Base-by-base conservation (phyloP, 2,113 vertebrate species). In the Hoplias malabaricus region DNA sequence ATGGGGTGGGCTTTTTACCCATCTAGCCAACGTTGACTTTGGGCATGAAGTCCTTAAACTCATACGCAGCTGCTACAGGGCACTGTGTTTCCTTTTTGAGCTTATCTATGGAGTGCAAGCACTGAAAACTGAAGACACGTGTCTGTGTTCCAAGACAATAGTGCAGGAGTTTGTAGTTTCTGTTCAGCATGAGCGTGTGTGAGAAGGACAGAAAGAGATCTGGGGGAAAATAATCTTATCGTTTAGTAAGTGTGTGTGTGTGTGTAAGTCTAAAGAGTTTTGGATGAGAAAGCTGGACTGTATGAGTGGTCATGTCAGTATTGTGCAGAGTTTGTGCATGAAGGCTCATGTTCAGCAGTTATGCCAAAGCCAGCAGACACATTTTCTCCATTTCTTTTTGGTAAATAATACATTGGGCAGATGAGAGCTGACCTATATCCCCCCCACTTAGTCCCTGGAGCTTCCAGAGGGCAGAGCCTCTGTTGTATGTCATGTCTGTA, bases 381-480 rank as follows among this genome's bases (percentile, higher is more conserved):
- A 38, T 53, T 72, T 79, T 71, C 36, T 65, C 61, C 69, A 23
- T 38, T 79, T 71, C 29, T 79, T 14, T 42, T 78, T 54, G 19
- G 48, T 73, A 79, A 79, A 73, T 79, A 73, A 79, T 73, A 5
- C 66, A 73, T 79, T 65, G 46, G 27, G 36, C 21, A 46, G 53
- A 56, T 50, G 40, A 50, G 16, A 63, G n/a, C 14, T 50, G 67
- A 25, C 27, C 42, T 6, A 19, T n/a, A 27, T 73, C 42, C 33
- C n/a, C 23, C 23, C 19, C 42, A 16, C 27, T n/a, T 8, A 25
- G 53, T 36, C 23, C 27, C 10, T n/a, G 25, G 16, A 27, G 5
- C 33, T 29, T 54, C 63, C 54, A 42, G 43, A 62, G 25, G 31
- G 40, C 68, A 62, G n/a, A 72, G 25, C 14, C 6, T 40, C 42